These are phyloP conservation scores for Macroglossus sobrinus DNA, from an alignment of 2,113 vertebrate species.

Conservation along the genomic window DNA sequence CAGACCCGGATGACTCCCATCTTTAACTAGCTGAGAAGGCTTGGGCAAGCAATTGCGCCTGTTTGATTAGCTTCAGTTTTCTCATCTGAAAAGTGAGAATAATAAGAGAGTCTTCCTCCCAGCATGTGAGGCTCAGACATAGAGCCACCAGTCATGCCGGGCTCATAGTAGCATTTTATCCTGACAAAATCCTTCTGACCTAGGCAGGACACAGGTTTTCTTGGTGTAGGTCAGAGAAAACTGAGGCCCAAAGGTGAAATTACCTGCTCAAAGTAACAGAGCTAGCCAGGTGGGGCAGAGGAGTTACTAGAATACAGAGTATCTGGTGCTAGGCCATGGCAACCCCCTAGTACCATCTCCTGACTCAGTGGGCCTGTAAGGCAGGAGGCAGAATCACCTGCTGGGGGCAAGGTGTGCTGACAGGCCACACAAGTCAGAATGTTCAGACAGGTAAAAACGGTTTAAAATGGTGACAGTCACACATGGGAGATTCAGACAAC, in stretches of 20 bases:
- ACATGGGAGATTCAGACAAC: rapidly evolving
- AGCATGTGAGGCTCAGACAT: not conserved
- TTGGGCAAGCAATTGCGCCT: not conserved
- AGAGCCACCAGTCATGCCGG: not conserved
- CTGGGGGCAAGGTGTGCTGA: no score
- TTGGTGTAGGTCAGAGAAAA: not conserved
- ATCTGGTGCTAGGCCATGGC: rapidly evolving
- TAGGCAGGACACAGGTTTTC: not conserved
- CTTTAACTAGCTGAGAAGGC: not conserved
- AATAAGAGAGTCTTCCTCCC: not conserved
- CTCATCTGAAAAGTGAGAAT: not conserved
- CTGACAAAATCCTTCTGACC: not conserved
- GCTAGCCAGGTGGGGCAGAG: not conserved
- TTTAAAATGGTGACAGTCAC: not conserved
- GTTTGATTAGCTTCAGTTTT: not conserved
- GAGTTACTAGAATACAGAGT: not conserved
- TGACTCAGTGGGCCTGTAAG: not conserved
- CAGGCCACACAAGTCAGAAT: not conserved
- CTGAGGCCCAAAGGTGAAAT: not conserved
- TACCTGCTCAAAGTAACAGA: not conserved
- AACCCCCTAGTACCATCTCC: not conserved
- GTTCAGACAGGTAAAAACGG: not conserved
- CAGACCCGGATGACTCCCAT: not conserved
- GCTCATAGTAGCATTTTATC: not conserved
- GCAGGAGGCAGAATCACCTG: not conserved